phyloP scores from a whole-genome alignment of 2,888 invertebrate species.

The Hydraecia micacea region DNA sequence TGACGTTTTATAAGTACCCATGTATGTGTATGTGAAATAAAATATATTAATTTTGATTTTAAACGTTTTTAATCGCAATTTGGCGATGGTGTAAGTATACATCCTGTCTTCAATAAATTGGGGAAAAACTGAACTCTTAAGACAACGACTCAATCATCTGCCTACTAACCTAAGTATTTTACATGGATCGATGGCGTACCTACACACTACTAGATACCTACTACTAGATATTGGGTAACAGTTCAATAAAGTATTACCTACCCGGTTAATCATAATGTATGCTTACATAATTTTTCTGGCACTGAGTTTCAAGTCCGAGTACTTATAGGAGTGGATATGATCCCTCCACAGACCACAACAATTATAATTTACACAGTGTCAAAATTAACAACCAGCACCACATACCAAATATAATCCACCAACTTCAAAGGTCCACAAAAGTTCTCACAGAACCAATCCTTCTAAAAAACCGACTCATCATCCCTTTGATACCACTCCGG shows the following conservation, averaged over 20 bases:
- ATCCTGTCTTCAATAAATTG: too few relatives aligned
- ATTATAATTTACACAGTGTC: conserved; percentile 7
- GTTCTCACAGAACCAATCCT: conserved; percentile 33
- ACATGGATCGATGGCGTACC: too few relatives aligned
- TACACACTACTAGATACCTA: too few relatives aligned
- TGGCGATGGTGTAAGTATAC: not conserved
- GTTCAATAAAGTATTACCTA: not conserved
- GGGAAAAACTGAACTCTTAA: not conserved
- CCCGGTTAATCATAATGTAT: not conserved
- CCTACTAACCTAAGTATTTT: not conserved
- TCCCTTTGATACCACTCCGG: conserved; percentile 55
- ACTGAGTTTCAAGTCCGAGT: too few relatives aligned
- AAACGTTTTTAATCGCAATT: not conserved
- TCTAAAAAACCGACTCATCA: conserved; percentile 53
- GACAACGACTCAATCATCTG: not conserved
- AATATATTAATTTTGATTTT: not conserved
- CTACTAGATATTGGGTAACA: not conserved
- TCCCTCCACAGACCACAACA: not conserved
- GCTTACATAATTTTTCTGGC: too few relatives aligned
- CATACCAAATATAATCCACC: conserved; percentile 21
- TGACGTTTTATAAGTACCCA: not conserved
- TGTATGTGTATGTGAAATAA: too few relatives aligned
- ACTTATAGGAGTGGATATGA: too few relatives aligned
- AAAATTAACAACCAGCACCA: conserved; percentile 11
- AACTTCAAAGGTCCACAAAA: conserved; percentile 24